phyloP scores from a whole-genome alignment of 2,797 vertebrate genomes.

The Carduelis carduelis region DNA sequence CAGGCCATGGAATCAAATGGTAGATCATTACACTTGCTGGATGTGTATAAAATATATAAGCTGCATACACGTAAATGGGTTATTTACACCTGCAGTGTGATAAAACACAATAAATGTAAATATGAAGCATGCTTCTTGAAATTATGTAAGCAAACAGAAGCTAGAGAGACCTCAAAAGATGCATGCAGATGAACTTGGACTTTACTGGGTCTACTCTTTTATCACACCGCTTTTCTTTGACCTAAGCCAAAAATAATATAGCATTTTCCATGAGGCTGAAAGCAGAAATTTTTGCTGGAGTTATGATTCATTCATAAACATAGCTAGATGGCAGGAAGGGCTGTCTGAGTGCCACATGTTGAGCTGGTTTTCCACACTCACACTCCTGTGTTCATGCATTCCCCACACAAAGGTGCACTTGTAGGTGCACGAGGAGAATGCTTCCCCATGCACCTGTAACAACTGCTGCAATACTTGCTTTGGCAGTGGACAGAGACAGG shows the following conservation, averaged over 20 bases:
- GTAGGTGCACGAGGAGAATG: background rate
- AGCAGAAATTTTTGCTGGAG: background rate
- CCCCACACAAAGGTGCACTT: background rate
- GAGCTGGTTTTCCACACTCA: background rate
- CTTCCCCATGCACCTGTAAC: background rate
- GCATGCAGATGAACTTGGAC: background rate
- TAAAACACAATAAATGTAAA: background rate
- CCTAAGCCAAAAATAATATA: background rate
- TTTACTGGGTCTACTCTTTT: background rate
- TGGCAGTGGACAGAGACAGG: background rate
- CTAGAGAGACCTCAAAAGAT: background rate
- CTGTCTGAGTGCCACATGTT: slow-evolving; percentile 9
- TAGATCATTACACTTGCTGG: background rate
- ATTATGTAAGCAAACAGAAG: background rate
- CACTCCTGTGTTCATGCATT: background rate
- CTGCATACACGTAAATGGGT: background rate
- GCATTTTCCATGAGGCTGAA: background rate
- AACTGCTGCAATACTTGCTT: background rate
- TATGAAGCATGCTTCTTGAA: background rate
- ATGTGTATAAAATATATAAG: background rate
- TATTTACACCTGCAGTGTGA: background rate
- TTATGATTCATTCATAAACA: background rate
- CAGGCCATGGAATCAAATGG: background rate
- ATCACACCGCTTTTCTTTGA: background rate
- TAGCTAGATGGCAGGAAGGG: background rate